Base-by-base conservation (phyloP, 2,888 invertebrate genomes). In the Incurvaria masculella region DNA sequence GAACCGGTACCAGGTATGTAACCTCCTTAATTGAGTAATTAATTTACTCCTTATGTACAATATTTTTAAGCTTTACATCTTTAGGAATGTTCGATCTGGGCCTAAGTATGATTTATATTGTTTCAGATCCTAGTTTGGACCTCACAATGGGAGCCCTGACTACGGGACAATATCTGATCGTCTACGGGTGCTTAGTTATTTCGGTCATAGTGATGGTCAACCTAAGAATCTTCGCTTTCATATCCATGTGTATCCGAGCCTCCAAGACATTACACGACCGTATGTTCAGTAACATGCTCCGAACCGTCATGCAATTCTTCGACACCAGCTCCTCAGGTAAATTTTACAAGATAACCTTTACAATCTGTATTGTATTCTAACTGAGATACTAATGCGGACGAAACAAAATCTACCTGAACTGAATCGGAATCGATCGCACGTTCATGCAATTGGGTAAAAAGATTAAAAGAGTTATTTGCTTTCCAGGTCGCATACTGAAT, bases 321-420 rank as follows among this genome's bases (percentile, higher is more conserved):
- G 87, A 91, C 59, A 82, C 80, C 0, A 90, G 91, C 66, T 86
- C 91, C 4, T 85, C 89, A 44, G 89, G 89, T 86, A 66, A 78
- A 74, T 55, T 56, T 26, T 17, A 21, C n/a, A n/a, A n/a, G n/a
- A n/a, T n/a, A n/a, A n/a, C n/a, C n/a, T n/a, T n/a, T n/a, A n/a
- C n/a, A n/a, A n/a, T n/a, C n/a, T n/a, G n/a, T n/a, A n/a, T n/a
- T n/a, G n/a, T n/a, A n/a, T n/a, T n/a, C n/a, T n/a, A n/a, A n/a
- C n/a, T n/a, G n/a, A n/a, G n/a, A n/a, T n/a, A n/a, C n/a, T n/a
- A n/a, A n/a, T n/a, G n/a, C n/a, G n/a, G n/a, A n/a, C n/a, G n/a
- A n/a, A n/a, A n/a, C n/a, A n/a, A n/a, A n/a, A n/a, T n/a, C n/a
- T n/a, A n/a, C n/a, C n/a, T n/a, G n/a, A n/a, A n/a, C n/a, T n/a